Evolutionary conservation across 1,140 invertebrate genomes (phyloP), one percentile per base, ranked within the genome.

Genomic region (Drosophila asahinai): DNA sequence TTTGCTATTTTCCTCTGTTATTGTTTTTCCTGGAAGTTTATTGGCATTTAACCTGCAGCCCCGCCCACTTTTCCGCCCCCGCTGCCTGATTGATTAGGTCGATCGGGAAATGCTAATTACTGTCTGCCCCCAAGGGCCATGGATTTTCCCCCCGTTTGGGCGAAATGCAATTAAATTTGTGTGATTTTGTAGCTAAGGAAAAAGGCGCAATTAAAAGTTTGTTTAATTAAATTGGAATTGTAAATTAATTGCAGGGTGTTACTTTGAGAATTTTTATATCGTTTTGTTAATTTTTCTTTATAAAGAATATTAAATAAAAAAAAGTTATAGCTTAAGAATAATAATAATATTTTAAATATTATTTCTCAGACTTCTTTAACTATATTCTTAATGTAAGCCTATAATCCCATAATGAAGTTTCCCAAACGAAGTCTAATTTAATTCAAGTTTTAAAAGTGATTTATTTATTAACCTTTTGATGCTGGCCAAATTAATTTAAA

Each of bases 61-160:
- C 33, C 55, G 54, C 67, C 55, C 65, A 8, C 30, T 40, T 14
- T 9, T 30, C 25, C 43, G 22, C 30, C 62, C 43, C 25, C 19
- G 12, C 59, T 25, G 40, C 57, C 55, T 73, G 71, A 73, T 73
- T 73, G 71, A 73, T 67, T 65, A 77, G 42, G 78, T 77, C 86
- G 83, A 89, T 89, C 87, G 81, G 68, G 67, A 86, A 90, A 90
- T 89, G 86, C 86, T 90, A 89, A 90, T 89, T 90, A 80, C 57
- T 71, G 75, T 62, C 75, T 66, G 62, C 22, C 70, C 70, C 49
- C 38, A 25, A 33, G 66, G 43, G 27, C 52, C n/a, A 59, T 51
- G 52, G 33, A 59, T 38, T 70, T 71, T 49, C 36, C 54, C 33
- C 40, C 42, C 48, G 19, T 61, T 40, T 36, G 12, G 30, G 19